Conservation (phyloP, 2,797 vertebrate genomes). For the Tapera naevia region DNA sequence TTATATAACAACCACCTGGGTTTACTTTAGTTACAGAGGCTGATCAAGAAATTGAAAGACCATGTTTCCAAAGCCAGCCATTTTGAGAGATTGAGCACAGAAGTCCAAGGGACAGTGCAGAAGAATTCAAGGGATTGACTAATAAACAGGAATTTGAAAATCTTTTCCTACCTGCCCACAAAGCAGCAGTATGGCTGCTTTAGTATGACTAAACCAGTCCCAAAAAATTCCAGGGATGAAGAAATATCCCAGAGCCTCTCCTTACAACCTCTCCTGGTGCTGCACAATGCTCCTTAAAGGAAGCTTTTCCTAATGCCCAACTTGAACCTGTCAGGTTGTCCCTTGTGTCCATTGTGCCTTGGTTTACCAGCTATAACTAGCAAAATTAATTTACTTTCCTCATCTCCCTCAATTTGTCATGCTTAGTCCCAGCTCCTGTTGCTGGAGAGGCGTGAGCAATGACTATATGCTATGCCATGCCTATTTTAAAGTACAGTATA, state of each 20-base stretch:
- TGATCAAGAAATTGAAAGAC: neutral
- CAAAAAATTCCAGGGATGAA: neutral
- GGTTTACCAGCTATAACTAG: neutral
- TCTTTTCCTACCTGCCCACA: neutral
- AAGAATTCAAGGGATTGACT: neutral
- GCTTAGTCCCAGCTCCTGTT: neutral
- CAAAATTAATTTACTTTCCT: neutral
- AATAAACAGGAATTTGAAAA: neutral
- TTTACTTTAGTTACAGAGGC: neutral
- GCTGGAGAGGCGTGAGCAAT: neutral
- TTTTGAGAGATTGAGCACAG: neutral
- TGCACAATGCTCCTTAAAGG: neutral
- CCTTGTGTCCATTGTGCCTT: neutral
- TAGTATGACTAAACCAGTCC: neutral
- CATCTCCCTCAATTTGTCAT: neutral
- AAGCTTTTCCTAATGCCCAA: neutral
- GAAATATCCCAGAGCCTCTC: neutral
- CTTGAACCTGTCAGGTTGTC: neutral
- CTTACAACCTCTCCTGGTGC: neutral
- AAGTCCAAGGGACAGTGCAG: neutral
- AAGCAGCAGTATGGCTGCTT: neutral
- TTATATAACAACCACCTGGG: neutral
- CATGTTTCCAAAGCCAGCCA: neutral
- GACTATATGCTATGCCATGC: fast-evolving
- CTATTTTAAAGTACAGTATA: too few species aligned